Evolutionary conservation across 2,797 vertebrate genomes (phyloP).

Genomic region (Poecilia picta): DNA sequence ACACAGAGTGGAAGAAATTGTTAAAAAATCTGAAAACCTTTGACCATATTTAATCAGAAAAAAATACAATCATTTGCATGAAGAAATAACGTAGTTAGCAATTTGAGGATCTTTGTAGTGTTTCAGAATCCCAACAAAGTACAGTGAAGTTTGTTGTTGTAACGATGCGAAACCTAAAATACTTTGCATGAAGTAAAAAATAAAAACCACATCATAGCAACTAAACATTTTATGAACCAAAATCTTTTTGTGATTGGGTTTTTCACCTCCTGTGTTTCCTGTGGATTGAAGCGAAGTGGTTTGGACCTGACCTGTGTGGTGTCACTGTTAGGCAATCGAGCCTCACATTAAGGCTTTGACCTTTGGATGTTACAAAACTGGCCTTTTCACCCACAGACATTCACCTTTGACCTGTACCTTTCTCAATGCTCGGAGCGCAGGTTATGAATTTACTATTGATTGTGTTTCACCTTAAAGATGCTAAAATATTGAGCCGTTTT

Average conservation of each 20-base stretch:
- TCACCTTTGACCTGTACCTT: conserved; percentile 79
- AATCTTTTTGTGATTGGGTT: background rate
- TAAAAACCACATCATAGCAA: background rate
- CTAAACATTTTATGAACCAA: background rate
- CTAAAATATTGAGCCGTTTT: conserved; percentile 55
- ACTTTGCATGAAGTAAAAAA: background rate
- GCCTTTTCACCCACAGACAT: conserved; percentile 76
- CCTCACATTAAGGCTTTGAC: conserved; percentile 79
- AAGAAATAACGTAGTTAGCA: background rate
- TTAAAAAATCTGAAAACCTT: background rate
- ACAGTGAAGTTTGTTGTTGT: background rate
- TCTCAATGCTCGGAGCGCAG: conserved; percentile 44
- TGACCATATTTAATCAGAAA: background rate
- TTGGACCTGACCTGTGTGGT: conserved; percentile 7
- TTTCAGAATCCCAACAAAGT: background rate
- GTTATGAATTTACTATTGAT: conserved; percentile 77
- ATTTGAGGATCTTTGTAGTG: background rate
- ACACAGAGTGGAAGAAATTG: background rate
- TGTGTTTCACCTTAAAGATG: conserved; percentile 49
- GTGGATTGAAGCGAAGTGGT: conserved; percentile 8
- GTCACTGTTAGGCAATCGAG: conserved; percentile 65
- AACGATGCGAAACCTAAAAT: background rate
- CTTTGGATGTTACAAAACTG: conserved; percentile 79
- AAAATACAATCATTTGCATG: background rate
- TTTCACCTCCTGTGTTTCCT: background rate